Conservation (phyloP, 2,888 invertebrate species). For the Thecocarcelia acutangulata region DNA sequence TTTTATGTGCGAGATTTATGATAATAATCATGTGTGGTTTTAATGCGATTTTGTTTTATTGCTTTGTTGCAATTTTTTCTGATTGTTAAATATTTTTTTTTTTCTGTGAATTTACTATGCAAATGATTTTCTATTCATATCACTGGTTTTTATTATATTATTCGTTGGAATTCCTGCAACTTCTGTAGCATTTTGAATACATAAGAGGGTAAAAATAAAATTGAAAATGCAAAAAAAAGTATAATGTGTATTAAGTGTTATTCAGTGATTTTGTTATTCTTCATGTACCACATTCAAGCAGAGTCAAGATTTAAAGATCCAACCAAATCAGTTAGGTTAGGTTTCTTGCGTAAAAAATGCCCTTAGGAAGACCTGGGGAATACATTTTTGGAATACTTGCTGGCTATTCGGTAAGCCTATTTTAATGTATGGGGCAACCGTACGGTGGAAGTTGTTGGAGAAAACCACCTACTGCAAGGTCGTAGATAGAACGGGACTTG, state of each 20-base stretch:
- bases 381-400: too few relatives aligned
- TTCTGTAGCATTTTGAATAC: conserved; percentile 1
- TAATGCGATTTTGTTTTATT: conserved; percentile 38
- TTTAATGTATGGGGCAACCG: too few relatives aligned
- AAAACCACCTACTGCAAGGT: too few relatives aligned
- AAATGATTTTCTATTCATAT: conserved; percentile 9
- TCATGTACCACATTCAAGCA: too few relatives aligned
- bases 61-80: conserved; percentile 21
- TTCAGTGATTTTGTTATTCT: too few relatives aligned
- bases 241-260: too few relatives aligned
- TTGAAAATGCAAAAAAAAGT: not conserved
- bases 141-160: conserved; percentile 17
- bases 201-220: not conserved
- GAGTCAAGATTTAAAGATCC: not conserved
- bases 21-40: conserved; percentile 29
- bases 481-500: too few relatives aligned
- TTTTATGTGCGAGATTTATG: not conserved
- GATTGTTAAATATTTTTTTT: conserved; percentile 28
- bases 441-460: too few relatives aligned
- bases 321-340: too few relatives aligned
- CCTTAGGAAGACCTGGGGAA: too few relatives aligned
- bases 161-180: not conserved
- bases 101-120: conserved; percentile 16
- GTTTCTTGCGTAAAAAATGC: too few relatives aligned
- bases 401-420: too few relatives aligned